Base-by-base conservation (phyloP, 2,888 invertebrate species). In the Torymus texanus region DNA sequence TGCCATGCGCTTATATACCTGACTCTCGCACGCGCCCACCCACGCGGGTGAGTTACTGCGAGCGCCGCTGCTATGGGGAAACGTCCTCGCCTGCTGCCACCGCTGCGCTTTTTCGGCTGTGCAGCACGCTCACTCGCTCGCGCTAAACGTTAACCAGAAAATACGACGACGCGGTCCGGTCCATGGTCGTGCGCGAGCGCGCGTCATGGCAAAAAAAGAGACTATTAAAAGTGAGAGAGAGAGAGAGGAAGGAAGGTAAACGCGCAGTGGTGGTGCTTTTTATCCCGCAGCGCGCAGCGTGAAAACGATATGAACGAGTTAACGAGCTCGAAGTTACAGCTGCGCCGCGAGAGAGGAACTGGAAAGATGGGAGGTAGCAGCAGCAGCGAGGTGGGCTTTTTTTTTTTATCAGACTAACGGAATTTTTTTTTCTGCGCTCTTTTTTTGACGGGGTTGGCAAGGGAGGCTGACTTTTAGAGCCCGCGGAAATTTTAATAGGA, bases 291-390 rank as follows among this genome's bases (percentile, higher is more conserved):
- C 29, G 58, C 65, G 58, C 65, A 55, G 18, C 13, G 75, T 16
- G 59, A 66, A 74, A 78, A 72, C 70, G 75, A 81, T 80, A 80
- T 81, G 82, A 76, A 76, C 77, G 72, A 73, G 75, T 83, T 82
- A 81, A 83, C 82, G 77, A 83, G 81, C 73, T 78, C 56, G 68
- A 77, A 79, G 78, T 82, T 82, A 75, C 74, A 79, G 73, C 74
- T 74, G 80, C 67, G 78, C 41, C 16, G 58, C 81, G 59, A 75
- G 63, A 50, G 18, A 58, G 4, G 53, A 65, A 63, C n/a, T 18
- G 8, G 18, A 2, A 72, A 51, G 59, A 63, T 56, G 63, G 73
- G 14, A 50, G 66, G n/a, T 10, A 41, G 29, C 56, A 21, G 55
- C 29, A 21, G 70, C 13, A 21, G 24, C 5, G 29, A 13, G 18